Conservation (phyloP, 1,140 invertebrate species). For the Leptinotarsa texana region DNA sequence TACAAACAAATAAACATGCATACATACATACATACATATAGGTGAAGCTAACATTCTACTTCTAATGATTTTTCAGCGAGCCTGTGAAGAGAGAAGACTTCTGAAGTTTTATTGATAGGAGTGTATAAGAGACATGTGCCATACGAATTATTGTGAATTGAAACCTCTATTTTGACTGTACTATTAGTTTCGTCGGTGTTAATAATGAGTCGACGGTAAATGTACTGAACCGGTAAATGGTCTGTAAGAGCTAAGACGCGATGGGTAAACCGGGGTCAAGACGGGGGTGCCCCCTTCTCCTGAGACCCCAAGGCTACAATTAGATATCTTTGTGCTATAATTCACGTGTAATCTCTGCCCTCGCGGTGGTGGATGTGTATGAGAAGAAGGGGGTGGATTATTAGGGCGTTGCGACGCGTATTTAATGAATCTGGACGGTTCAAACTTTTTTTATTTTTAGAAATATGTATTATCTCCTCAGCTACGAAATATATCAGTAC, state of each 20-base stretch:
- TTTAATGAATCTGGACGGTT: neutral
- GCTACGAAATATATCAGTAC: too few relatives aligned
- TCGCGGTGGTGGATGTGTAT: slow-evolving; percentile 17
- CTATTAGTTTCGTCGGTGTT: slow-evolving; percentile 45
- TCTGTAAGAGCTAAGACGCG: slow-evolving; percentile 45
- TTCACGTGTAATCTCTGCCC: slow-evolving; percentile 56
- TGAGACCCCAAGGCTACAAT: slow-evolving; percentile 52
- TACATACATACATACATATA: too few relatives aligned
- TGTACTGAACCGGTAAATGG: slow-evolving; percentile 55
- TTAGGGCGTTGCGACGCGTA: neutral
- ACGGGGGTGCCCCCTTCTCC: slow-evolving; percentile 36
- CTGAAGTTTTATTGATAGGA: too few relatives aligned
- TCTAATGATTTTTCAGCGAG: too few relatives aligned
- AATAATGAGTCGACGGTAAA: slow-evolving; percentile 52
- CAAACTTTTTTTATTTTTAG: neutral
- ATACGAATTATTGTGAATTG: too few relatives aligned
- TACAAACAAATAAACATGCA: too few relatives aligned
- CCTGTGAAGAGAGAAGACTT: too few relatives aligned
- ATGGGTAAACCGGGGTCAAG: slow-evolving; percentile 49
- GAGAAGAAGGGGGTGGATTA: neutral
- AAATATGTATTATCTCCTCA: too few relatives aligned
- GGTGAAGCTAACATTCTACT: too few relatives aligned
- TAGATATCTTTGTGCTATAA: slow-evolving; percentile 57
- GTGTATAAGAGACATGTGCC: too few relatives aligned
- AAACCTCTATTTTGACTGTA: neutral